phyloP scores from a whole-genome alignment of 2,113 vertebrate species.

The Tachycineta bicolor region DNA sequence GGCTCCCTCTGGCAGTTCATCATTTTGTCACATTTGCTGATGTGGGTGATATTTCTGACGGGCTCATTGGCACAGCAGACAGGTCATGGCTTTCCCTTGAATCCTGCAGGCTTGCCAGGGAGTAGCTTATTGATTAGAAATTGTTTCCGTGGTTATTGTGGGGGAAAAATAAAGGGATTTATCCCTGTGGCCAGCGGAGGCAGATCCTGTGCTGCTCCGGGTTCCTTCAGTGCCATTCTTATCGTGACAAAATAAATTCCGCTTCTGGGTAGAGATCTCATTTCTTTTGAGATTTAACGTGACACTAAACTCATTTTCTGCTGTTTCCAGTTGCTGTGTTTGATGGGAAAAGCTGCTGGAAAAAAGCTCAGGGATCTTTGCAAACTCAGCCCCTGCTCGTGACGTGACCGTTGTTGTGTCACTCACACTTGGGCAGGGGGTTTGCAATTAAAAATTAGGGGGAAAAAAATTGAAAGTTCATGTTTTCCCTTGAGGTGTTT shows the following conservation, averaged over 20 bases:
- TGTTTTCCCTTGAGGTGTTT: neutral
- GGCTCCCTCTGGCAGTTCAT: neutral
- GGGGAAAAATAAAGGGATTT: neutral
- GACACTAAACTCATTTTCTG: neutral
- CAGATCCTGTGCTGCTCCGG: neutral
- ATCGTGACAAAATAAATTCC: rapidly evolving
- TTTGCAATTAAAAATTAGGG: neutral
- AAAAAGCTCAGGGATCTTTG: neutral
- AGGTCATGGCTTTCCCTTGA: slow-evolving; percentile 65
- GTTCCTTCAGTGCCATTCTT: neutral
- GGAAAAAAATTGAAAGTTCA: neutral
- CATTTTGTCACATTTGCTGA: slow-evolving; percentile 30
- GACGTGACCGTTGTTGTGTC: neutral
- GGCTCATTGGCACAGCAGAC: slow-evolving; percentile 43
- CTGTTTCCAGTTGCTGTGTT: neutral
- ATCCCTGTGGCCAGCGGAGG: neutral
- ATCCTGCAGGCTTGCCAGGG: slow-evolving; percentile 30
- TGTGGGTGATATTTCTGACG: slow-evolving; percentile 24
- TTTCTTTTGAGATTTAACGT: neutral
- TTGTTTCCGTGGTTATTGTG: neutral
- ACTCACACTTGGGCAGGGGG: neutral
- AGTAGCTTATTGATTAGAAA: slow-evolving; percentile 41
- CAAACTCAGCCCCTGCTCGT: neutral
- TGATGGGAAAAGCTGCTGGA: neutral
- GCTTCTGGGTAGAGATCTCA: neutral